A percentile compares a stretch with the other conserved stretches of the same genome.
These are phyloP conservation scores for Sebastes miniatus DNA, from an alignment of 2,797 vertebrate species.

Conservation along the genomic window DNA sequence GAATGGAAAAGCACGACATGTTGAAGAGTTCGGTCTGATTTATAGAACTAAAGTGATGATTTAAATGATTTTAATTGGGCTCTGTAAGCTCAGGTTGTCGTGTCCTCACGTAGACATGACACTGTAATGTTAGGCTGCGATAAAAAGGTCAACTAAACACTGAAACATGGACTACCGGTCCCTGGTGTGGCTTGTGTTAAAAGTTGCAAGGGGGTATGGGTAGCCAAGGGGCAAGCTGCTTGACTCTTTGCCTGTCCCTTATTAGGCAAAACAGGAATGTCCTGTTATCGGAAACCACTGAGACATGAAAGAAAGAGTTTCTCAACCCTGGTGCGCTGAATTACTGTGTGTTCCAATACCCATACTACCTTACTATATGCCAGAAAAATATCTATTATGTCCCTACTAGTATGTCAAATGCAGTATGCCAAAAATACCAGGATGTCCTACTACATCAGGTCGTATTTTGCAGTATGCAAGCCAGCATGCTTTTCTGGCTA, in stretches of 20 bases:
- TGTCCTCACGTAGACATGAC: neutral
- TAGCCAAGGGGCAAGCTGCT: conserved; percentile 24
- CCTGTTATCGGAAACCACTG: conserved; percentile 1
- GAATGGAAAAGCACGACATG: neutral
- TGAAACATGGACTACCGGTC: neutral
- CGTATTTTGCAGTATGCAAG: accelerated
- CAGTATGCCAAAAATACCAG: too few relatives aligned
- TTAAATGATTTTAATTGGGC: neutral
- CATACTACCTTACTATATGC: too few relatives aligned
- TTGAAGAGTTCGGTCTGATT: neutral
- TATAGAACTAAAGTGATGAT: neutral
- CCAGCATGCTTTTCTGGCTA: too few relatives aligned
- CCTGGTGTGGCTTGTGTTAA: neutral
- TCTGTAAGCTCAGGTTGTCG: neutral
- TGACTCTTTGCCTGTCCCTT: neutral
- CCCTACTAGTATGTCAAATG: too few relatives aligned
- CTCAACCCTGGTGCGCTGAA: neutral
- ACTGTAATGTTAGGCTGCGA: neutral
- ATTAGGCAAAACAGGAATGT: conserved; percentile 25
- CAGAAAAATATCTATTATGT: too few relatives aligned
- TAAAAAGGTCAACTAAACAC: neutral
- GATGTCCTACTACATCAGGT: too few relatives aligned
- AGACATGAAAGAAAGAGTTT: conserved; percentile 1
- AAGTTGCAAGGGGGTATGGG: conserved; percentile 10
- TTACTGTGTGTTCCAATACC: neutral